Conservation (phyloP, 2,888 invertebrate species). For the Apodemia mormo region DNA sequence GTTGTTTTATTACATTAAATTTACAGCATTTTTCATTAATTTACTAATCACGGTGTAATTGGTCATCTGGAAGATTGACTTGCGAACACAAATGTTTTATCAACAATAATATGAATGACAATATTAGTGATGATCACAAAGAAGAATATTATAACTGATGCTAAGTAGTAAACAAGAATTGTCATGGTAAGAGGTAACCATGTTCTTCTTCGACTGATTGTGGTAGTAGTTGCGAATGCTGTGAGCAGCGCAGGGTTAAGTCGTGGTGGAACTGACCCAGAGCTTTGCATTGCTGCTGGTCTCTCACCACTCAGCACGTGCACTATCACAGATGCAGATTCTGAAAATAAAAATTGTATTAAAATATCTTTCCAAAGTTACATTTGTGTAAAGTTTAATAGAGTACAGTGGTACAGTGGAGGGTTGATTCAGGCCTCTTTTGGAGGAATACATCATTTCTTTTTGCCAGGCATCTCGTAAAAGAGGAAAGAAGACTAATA, state of each 20-base stretch:
- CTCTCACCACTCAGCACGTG: constrained; percentile 91
- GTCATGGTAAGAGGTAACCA: constrained; percentile 45
- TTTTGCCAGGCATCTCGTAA: too few species aligned
- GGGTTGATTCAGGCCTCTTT: too few species aligned
- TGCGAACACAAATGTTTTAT: constrained; percentile 35
- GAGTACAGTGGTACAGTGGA: too few species aligned
- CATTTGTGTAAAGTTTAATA: too few species aligned
- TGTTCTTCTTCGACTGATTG: constrained; percentile 43
- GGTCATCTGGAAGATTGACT: constrained; percentile 61
- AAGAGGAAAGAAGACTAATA: too few species aligned
- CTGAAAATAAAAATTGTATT: constrained; percentile 56
- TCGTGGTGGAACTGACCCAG: constrained; percentile 61
- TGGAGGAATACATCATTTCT: too few species aligned
- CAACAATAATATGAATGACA: constrained; percentile 36
- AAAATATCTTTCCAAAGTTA: neutral
- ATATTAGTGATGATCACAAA: constrained; percentile 38
- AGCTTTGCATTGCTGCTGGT: constrained; percentile 84
- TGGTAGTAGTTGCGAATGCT: constrained; percentile 54
- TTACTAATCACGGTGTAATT: constrained; percentile 31
- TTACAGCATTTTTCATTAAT: constrained; percentile 28
- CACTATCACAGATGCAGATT: constrained; percentile 91
- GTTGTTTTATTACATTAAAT: constrained; percentile 31
- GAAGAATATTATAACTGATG: constrained; percentile 43
- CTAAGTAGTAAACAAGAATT: constrained; percentile 46
- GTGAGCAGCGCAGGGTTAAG: constrained; percentile 58